These are phyloP conservation scores for Scaptomyza reducta DNA, from an alignment of 2,888 invertebrate species.

Conservation along the genomic window DNA sequence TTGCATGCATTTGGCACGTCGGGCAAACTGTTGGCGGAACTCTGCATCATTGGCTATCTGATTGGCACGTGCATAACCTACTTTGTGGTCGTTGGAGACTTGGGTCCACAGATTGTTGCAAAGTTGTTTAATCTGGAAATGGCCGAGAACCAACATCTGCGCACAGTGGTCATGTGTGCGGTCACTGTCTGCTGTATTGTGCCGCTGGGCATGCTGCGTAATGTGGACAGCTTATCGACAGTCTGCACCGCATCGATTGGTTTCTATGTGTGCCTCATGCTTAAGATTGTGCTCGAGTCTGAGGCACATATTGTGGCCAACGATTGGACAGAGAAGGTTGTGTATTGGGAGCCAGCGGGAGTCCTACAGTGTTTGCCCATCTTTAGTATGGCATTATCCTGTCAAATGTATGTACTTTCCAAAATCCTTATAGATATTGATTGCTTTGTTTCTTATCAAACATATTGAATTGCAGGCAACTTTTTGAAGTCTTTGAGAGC, in stretches of 20 bases:
- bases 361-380: conserved; percentile 96
- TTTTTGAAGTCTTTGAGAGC: conserved; percentile 96
- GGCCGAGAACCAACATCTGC: conserved; percentile 87
- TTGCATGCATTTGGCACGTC: conserved; percentile 95
- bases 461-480: conserved; percentile 86
- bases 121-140: conserved; percentile 89
- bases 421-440: too few species aligned
- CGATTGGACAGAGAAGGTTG: conserved; percentile 90
- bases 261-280: conserved; percentile 94
- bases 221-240: conserved; percentile 94
- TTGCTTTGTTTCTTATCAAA: neutral
- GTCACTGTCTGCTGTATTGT: conserved; percentile 92
- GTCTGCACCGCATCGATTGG: conserved; percentile 95
- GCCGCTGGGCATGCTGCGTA: conserved; percentile 94
- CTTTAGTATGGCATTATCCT: conserved; percentile 97
- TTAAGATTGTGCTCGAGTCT: conserved; percentile 93
- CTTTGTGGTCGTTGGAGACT: conserved; percentile 98
- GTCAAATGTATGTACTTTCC: conserved; percentile 91
- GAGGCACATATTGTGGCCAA: conserved; percentile 89
- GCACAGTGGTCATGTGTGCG: conserved; percentile 89
- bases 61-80: conserved; percentile 98
- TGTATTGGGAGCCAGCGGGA: conserved; percentile 93
- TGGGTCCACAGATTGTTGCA: conserved; percentile 95
- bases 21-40: conserved; percentile 96
- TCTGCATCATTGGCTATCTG: conserved; percentile 96